Percentiles rank a stretch among this genome's conserved stretches.
Conservation (phyloP, 2,888 invertebrate species). For the Bimastos eiseni region DNA sequence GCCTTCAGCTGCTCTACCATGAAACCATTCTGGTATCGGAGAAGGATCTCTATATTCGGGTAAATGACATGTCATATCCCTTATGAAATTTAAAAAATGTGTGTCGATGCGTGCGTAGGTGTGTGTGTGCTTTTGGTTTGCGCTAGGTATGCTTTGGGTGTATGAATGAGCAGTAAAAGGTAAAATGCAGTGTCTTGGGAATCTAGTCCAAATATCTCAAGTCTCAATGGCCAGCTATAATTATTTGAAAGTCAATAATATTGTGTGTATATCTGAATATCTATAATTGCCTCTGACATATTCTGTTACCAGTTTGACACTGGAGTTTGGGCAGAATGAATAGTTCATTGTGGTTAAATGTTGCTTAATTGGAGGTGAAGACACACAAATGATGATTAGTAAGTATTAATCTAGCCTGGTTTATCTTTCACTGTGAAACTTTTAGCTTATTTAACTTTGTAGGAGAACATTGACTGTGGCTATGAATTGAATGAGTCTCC, state of each 20-base stretch:
- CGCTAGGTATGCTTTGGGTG: too few species aligned
- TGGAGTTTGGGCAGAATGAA: neutral
- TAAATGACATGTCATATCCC: slow-evolving; percentile 44
- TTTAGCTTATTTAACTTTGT: too few species aligned
- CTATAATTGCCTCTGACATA: neutral
- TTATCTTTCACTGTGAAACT: too few species aligned
- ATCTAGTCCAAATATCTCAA: neutral
- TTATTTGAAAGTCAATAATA: neutral
- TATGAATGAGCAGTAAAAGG: neutral
- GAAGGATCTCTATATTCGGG: slow-evolving; percentile 75
- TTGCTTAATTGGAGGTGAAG: neutral
- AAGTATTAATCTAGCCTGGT: neutral
- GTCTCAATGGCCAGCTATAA: neutral
- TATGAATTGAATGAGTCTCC: slow-evolving; percentile 62
- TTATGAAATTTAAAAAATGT: neutral
- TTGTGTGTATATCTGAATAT: neutral
- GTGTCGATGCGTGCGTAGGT: too few species aligned
- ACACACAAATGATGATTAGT: neutral
- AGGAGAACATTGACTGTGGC: slow-evolving; percentile 71
- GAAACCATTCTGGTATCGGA: slow-evolving; percentile 75
- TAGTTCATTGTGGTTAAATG: neutral
- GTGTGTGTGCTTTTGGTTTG: too few species aligned
- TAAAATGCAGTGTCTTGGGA: neutral
- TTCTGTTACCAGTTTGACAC: neutral
- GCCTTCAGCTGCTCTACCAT: slow-evolving; percentile 70